Base-by-base conservation (phyloP, 2,797 vertebrate species). In the Mus caroli region DNA sequence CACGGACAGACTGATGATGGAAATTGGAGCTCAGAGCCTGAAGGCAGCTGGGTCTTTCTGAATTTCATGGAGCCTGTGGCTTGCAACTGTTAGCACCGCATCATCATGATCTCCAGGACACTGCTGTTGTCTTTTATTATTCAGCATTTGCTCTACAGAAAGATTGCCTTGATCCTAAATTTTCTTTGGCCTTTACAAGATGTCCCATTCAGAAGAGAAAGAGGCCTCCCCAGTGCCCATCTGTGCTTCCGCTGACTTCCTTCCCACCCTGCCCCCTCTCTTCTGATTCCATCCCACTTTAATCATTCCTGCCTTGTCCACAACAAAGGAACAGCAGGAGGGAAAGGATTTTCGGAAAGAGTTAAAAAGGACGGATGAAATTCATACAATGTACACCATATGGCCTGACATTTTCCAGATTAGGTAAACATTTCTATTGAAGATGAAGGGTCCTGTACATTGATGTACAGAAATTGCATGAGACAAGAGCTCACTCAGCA, bases 321-420 rank as follows among this genome's bases (percentile, higher is more conserved):
- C 90, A 97, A 95, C 91, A 96, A 98, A 97, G 52, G 77, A 6
- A 46, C 4, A 90, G 94, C 86, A 71, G 76, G 9, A 71, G 52
- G 69, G 93, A n/a, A 97, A 94, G 97, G 95, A 95, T 89, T 98
- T 98, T 98, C 97, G 69, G 96, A 98, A 98, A 98, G 98, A 98
- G 98, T 98, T 98, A 98, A 98, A 98, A 98, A 98, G 97, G 95
- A 95, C 97, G 97, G 97, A 97, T 98, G 98, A 98, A 98, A 98
- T 98, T 98, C 97, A 94, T 98, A 97, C 98, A 98, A 98, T 98
- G 97, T 98, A 97, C 97, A 98, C 98, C 98, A 99, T 98, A 98
- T 98, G 98, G 98, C 97, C 98, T 99, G 98, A 99, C 98, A 98
- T 98, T 98, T 98, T 98, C 98, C 98, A 99, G 98, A 99, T 98